phyloP scores from a whole-genome alignment of 1,140 invertebrate species.

The Hycleus cichorii region DNA sequence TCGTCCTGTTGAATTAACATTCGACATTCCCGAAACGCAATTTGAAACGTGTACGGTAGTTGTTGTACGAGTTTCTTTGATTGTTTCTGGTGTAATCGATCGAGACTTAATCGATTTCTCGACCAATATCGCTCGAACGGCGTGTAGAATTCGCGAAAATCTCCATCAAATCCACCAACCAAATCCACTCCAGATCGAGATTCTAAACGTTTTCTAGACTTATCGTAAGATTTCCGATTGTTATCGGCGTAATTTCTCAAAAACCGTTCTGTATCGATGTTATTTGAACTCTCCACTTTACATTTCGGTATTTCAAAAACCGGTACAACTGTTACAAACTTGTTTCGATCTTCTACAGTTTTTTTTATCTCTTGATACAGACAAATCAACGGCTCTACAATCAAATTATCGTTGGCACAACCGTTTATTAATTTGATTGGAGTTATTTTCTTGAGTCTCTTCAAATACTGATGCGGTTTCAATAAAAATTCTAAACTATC shows the following conservation, averaged over 20 bases:
- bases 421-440: conserved; percentile 13
- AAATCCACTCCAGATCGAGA: background rate
- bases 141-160: conserved; percentile 19
- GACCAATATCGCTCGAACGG: conserved; percentile 30
- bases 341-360: background rate
- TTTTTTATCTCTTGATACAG: background rate
- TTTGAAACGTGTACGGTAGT: conserved; percentile 26
- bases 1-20: conserved; percentile 29
- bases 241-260: background rate
- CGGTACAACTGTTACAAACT: conserved; percentile 7
- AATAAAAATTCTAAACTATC: conserved; percentile 21
- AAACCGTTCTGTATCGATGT: background rate
- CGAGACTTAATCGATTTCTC: conserved; percentile 15
- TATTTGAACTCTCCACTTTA: background rate
- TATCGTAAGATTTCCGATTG: background rate
- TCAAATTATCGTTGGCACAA: conserved; percentile 26
- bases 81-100: conserved; percentile 17
- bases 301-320: background rate
- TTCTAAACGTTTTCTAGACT: background rate
- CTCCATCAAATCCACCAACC: background rate
- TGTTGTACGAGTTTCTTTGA: conserved; percentile 19
- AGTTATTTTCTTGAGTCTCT: background rate
- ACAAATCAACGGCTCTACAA: conserved; percentile 11
- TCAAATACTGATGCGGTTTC: conserved; percentile 14
- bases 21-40: conserved; percentile 28